Evolutionary conservation across 2,888 invertebrate genomes (phyloP).

Genomic region (Plebejus anna): DNA sequence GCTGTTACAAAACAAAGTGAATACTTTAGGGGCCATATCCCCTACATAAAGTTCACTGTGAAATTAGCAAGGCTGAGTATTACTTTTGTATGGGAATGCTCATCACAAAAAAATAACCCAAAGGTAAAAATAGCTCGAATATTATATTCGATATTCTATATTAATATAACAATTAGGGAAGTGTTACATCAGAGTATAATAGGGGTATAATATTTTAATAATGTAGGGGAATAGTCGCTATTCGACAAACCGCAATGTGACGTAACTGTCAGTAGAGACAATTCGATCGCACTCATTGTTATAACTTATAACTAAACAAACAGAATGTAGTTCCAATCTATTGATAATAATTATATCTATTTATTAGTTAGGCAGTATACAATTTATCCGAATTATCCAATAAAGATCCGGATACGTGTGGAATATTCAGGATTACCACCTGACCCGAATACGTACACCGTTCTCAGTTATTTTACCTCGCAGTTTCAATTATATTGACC

Average conservation of each 20-base stretch:
- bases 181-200: no score
- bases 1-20: no score
- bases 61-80: no score
- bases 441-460: conserved; percentile 15
- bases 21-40: no score
- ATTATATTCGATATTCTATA: no score
- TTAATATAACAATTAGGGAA: no score
- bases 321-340: background rate
- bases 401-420: conserved; percentile 18
- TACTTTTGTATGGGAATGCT: no score
- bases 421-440: conserved; percentile 24
- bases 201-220: no score
- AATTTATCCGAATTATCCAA: conserved; percentile 11
- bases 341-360: background rate
- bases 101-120: no score
- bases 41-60: no score
- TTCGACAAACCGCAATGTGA: background rate
- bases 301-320: background rate
- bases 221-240: background rate
- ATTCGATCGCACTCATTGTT: background rate
- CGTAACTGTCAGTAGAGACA: background rate
- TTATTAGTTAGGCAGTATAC: background rate
- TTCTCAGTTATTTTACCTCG: background rate
- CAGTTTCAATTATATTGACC: background rate
- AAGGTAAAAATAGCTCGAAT: no score